Evolutionary conservation across 2,797 vertebrate species (phyloP).

Genomic region (Todus mexicanus): DNA sequence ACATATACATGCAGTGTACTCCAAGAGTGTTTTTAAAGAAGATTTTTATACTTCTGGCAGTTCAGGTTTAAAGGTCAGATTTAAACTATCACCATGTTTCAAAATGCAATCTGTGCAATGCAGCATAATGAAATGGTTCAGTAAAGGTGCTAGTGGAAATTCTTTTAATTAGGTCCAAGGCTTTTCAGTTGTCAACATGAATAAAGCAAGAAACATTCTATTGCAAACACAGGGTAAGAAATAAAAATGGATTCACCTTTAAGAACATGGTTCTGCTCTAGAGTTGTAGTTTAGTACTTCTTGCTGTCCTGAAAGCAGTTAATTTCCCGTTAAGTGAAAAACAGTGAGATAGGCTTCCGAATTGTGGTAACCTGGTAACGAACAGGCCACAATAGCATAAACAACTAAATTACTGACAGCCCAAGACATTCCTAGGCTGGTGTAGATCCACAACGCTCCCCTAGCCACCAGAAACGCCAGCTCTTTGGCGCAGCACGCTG

Average conservation of each 20-base stretch:
- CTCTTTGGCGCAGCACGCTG: background rate
- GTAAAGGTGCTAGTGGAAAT: slow-evolving; percentile 83
- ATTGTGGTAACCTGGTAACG: background rate
- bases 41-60: slow-evolving; percentile 79
- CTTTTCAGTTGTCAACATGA: slow-evolving; percentile 86
- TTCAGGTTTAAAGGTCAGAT: slow-evolving; percentile 81
- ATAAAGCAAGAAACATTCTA: slow-evolving; percentile 79
- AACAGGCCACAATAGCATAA: background rate
- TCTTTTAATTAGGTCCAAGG: slow-evolving; percentile 86
- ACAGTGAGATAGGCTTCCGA: background rate
- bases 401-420: background rate
- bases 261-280: slow-evolving; percentile 39
- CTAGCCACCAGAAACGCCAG: background rate
- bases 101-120: slow-evolving; percentile 83
- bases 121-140: slow-evolving; percentile 86
- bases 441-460: background rate
- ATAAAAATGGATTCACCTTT: slow-evolving; percentile 71
- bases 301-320: slow-evolving; percentile 27
- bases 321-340: slow-evolving; percentile 12
- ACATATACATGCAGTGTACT: slow-evolving; percentile 48
- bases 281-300: slow-evolving; percentile 11
- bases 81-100: slow-evolving; percentile 83
- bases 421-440: background rate
- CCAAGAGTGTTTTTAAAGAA: slow-evolving; percentile 69
- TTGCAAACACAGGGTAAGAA: slow-evolving; percentile 69